Base-by-base conservation (phyloP, 2,797 vertebrate genomes). In the Lagorchestes hirsutus region DNA sequence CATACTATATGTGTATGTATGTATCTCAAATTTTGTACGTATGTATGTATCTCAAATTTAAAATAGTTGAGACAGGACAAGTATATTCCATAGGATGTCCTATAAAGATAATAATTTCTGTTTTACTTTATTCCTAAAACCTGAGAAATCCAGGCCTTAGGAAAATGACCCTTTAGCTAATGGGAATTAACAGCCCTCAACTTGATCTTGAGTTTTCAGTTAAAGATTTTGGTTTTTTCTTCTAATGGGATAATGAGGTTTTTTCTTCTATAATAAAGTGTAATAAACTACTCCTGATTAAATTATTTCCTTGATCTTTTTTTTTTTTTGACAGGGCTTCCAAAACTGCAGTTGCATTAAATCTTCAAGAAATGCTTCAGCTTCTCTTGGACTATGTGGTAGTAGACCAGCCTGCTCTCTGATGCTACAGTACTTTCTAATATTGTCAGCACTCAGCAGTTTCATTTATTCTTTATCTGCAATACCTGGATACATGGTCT, bases 401-500 rank as follows among this genome's bases (percentile, higher is more conserved):
- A 98, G 98, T 55, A 98, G 98, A 18, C 97, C 98, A 46, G 98
- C 96, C 91, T 99, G 99, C 97, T 98, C 98, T 59, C 98, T 98
- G 56, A 99, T 99, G 97, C 99, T 99, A 93, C 99, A 99, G 52
- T 99, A 99, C 95, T 99, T 99, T 98, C 99, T 99, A 98, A 99
- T 99, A 31, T 93, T 99, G 16, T 99, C 99, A 0, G 98, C 99
- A 29, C 96, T 99, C 91, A 98, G 99, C 98, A 99, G 99, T 97
- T 99, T 99, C 93, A 99, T 99, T 98, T 99, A 98, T 95, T 99
- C 99, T 10, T 98, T 99, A 97, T 99, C 99, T 94, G 99, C 99
- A 94, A 99, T 99, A 13, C 99, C 99, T 2, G 99, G 99, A 5
- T 99, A 99, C 97, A 99, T 99, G 99, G 99, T 99, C 97, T 99